Evolutionary conservation across 1,140 invertebrate genomes (phyloP).

Genomic region (Drosophila bocqueti): DNA sequence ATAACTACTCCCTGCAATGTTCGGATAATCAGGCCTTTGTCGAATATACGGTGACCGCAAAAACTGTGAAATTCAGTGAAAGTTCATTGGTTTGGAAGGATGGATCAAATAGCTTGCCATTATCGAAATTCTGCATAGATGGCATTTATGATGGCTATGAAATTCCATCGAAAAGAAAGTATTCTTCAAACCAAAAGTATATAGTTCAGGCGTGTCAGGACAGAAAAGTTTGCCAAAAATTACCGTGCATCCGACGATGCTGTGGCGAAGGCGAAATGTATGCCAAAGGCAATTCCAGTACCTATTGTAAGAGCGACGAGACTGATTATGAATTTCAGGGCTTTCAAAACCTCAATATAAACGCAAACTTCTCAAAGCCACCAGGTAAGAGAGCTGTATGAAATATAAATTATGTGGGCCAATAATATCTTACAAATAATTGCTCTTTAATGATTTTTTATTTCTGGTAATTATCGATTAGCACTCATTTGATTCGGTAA

Average conservation of each 20-base stretch:
- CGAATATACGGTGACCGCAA: constrained; percentile 18
- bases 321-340: constrained; percentile 21
- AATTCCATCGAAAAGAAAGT: not conserved
- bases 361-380: constrained; percentile 36
- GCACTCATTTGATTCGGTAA: constrained; percentile 3
- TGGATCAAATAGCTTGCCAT: constrained; percentile 5
- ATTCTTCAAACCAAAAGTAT: constrained; percentile 9
- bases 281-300: constrained; percentile 29
- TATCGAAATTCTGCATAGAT: constrained; percentile 24
- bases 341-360: constrained; percentile 35
- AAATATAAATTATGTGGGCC: not conserved
- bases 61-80: constrained; percentile 12
- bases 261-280: constrained; percentile 40
- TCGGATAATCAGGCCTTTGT: constrained; percentile 19
- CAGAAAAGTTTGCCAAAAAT: constrained; percentile 11
- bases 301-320: constrained; percentile 31
- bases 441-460: constrained; percentile 1
- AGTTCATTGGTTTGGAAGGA: constrained; percentile 24
- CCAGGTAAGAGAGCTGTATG: constrained; percentile 5
- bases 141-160: constrained; percentile 10
- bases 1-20: constrained; percentile 26
- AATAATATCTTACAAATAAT: constrained; percentile 1
- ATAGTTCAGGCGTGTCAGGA: constrained; percentile 19
- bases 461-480: constrained; percentile 17
- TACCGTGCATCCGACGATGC: constrained; percentile 28